phyloP scores from a whole-genome alignment of 2,797 vertebrate genomes.

The Anas flavirostris region DNA sequence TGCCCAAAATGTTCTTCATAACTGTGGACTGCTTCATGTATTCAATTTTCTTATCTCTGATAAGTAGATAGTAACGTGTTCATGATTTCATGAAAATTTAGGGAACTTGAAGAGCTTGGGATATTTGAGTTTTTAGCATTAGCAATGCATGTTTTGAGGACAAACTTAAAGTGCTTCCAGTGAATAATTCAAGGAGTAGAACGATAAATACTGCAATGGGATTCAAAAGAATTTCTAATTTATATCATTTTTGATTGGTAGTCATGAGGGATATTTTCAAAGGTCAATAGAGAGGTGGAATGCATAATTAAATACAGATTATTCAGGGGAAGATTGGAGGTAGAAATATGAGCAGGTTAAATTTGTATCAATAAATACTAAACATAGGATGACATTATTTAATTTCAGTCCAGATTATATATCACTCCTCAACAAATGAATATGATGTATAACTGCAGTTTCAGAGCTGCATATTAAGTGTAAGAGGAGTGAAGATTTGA shows the following conservation, averaged over 20 bases:
- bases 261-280: slow-evolving; percentile 58
- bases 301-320: slow-evolving; percentile 70
- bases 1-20: not conserved
- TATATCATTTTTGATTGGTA: slow-evolving; percentile 60
- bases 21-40: not conserved
- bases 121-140: not conserved
- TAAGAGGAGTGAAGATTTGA: slow-evolving; percentile 30
- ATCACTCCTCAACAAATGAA: slow-evolving; percentile 62
- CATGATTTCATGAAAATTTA: not conserved
- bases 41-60: not conserved
- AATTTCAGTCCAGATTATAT: slow-evolving; percentile 59
- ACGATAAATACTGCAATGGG: slow-evolving; percentile 34
- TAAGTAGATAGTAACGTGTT: not conserved
- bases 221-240: slow-evolving; percentile 50
- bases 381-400: slow-evolving; percentile 63
- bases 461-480: slow-evolving; percentile 48
- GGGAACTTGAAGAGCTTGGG: not conserved
- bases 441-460: slow-evolving; percentile 58
- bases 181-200: slow-evolving; percentile 22
- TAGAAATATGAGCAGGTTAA: slow-evolving; percentile 66
- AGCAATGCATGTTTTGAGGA: not conserved
- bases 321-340: slow-evolving; percentile 48
- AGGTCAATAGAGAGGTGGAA: slow-evolving; percentile 71
- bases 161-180: not conserved
- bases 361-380: slow-evolving; percentile 73